Evolutionary conservation across 1,140 invertebrate genomes (phyloP).

Genomic region (Octopus sinensis): DNA sequence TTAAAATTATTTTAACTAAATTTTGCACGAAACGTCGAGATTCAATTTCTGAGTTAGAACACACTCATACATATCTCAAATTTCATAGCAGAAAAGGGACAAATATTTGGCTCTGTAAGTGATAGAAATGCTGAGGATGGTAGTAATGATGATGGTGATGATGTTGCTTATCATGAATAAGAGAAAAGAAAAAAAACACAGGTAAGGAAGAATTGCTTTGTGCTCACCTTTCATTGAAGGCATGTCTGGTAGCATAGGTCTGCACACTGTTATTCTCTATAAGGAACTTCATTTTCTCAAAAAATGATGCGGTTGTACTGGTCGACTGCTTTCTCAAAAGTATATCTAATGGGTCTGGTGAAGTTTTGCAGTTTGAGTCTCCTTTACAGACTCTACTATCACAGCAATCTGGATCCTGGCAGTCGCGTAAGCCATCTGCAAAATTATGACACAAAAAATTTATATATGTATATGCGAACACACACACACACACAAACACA

Average conservation of each 20-base stretch:
- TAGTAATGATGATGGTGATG: no score
- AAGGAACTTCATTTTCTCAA: conserved; percentile 95
- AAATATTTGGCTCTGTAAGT: no score
- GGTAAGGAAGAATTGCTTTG: background rate
- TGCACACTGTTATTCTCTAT: conserved; percentile 96
- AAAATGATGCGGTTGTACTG: conserved; percentile 93
- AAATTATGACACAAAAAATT: conserved; percentile 19
- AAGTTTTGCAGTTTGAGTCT: conserved; percentile 83
- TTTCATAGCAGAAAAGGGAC: no score
- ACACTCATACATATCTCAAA: no score
- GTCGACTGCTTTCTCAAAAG: conserved; percentile 89
- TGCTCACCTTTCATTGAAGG: conserved; percentile 93
- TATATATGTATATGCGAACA: no score
- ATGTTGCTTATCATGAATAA: no score
- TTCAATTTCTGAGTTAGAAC: no score
- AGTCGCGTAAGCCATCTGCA: conserved; percentile 91
- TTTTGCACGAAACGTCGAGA: no score
- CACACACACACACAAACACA: no score
- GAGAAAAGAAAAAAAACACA: no score
- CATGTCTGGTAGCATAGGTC: conserved; percentile 88
- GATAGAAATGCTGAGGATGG: no score
- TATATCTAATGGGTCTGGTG: conserved; percentile 87
- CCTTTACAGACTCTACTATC: conserved; percentile 69
- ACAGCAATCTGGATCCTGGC: conserved; percentile 97
- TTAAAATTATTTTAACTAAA: no score